Percentiles rank a stretch among this genome's conserved stretches.
Conservation (phyloP, 1,140 invertebrate species). For the Drosophila insularis region DNA sequence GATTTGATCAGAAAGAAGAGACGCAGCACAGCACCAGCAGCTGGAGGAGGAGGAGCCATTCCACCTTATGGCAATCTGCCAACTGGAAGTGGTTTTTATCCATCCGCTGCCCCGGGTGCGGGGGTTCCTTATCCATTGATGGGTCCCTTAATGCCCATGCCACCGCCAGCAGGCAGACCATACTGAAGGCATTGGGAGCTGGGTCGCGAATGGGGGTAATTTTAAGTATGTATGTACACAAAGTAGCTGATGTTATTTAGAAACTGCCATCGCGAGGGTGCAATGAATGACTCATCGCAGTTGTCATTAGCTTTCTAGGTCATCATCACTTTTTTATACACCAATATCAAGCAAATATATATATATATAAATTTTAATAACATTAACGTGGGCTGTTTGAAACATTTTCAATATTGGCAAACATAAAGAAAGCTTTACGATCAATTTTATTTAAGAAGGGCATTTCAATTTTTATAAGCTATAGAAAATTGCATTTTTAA, state of each 20-base stretch:
- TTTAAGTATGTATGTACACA: neutral
- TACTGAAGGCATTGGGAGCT: conserved; percentile 35
- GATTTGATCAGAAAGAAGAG: conserved; percentile 86
- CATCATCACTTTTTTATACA: neutral
- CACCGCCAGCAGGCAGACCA: conserved; percentile 71
- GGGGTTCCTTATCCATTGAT: conserved; percentile 83
- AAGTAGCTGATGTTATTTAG: neutral
- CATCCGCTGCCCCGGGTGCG: conserved; percentile 15
- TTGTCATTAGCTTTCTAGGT: neutral
- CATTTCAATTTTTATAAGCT: neutral
- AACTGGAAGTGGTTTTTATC: conserved; percentile 63
- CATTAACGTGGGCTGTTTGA: neutral
- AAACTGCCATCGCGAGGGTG: conserved; percentile 18
- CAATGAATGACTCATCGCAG: conserved; percentile 5
- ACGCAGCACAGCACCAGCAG: conserved; percentile 53
- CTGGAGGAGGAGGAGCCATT: conserved; percentile 8
- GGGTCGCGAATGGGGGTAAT: neutral
- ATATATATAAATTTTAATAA: neutral
- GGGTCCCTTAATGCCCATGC: conserved; percentile 85
- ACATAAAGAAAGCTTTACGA: conserved; percentile 4
- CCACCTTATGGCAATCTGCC: conserved; percentile 60
- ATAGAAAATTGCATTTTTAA: too few relatives aligned
- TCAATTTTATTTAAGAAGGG: neutral
- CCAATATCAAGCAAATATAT: neutral
- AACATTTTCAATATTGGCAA: neutral